Evolutionary conservation across 1,140 invertebrate species (phyloP), one percentile per base, ranked within the genome.

Genomic region (Papilio polytes): DNA sequence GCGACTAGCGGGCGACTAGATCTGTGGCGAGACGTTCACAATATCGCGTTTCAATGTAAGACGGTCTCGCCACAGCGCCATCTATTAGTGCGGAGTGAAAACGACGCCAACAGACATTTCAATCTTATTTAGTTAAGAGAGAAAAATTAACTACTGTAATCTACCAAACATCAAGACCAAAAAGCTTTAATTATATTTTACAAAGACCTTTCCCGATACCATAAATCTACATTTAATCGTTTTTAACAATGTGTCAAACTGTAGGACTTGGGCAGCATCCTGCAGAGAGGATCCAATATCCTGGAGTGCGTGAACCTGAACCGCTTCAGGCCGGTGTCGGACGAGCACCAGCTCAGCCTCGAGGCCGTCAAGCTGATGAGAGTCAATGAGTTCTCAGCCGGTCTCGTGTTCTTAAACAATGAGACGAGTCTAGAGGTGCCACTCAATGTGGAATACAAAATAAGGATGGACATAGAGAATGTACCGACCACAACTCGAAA

Each of bases 391-490:
- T 96, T 96, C 80, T 88, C 96, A n/a, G 96, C 96, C 13, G 22
- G 95, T 79, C 74, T 96, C 72, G 89, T 95, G 22, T 95, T 96
- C 81, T 82, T 94, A 48, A 88, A 94, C 77, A 84, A 85, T 41
- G 84, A 92, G 6, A 82, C 88, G 8, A 84, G 86, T n/a, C 85
- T 41, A 20, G 85, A 90, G 3, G 80, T 94, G 1, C 89, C 93
- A 0, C 79, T 91, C 7, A 91, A 96, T 81, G 87, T 96, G 0
- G 89, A 94, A 26, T 97, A 97, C 83, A 96, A 96, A 86, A 96
- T 97, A 56, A 95, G 96, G 78, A 97, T 97, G 96, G 96, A 97
- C 84, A 96, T 97, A 15, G 96, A 97, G 79, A 97, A 96, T 82
- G 96, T 96, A 3, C 96, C 96, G 13, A 96, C 96, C 0, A 97